A percentile compares a stretch with the other conserved stretches of the same genome.
These are phyloP conservation scores for Ptychoptera contaminata DNA, from an alignment of 2,888 invertebrate genomes.

Conservation along the genomic window DNA sequence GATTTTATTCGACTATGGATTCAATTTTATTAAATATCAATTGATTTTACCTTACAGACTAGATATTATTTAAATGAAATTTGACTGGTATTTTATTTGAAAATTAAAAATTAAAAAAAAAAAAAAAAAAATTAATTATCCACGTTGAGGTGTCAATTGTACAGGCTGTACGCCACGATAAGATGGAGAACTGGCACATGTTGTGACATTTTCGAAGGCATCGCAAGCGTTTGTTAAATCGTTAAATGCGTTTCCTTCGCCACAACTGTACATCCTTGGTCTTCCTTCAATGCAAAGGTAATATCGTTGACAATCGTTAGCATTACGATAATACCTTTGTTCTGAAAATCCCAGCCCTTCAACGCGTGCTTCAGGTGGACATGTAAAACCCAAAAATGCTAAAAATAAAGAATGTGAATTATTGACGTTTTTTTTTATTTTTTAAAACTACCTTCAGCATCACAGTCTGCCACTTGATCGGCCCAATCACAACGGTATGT, in stretches of 20 bases:
- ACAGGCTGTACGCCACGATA: neutral
- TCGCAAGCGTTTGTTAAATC: constrained; percentile 56
- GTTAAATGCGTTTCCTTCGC: constrained; percentile 62
- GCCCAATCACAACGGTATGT: constrained; percentile 77
- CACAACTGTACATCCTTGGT: constrained; percentile 62
- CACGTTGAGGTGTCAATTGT: neutral
- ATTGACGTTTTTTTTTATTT: no score
- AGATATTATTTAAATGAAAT: no score
- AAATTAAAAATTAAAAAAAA: no score
- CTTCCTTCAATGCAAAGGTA: constrained; percentile 59
- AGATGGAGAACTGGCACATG: constrained; percentile 36
- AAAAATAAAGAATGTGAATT: no score
- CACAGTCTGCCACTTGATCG: constrained; percentile 64
- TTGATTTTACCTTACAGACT: no score
- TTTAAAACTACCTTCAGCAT: constrained; percentile 40
- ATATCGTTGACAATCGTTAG: constrained; percentile 61
- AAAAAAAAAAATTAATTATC: no score
- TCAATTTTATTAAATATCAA: no score
- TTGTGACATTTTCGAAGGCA: constrained; percentile 58
- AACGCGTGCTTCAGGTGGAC: constrained; percentile 41
- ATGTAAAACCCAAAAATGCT: constrained; percentile 58
- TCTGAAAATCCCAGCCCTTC: constrained; percentile 30
- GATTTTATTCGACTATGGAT: no score
- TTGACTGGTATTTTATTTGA: no score
- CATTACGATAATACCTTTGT: constrained; percentile 31